Evolutionary conservation across 2,797 vertebrate genomes (phyloP).

Genomic region (Sphaeramia orbicularis): DNA sequence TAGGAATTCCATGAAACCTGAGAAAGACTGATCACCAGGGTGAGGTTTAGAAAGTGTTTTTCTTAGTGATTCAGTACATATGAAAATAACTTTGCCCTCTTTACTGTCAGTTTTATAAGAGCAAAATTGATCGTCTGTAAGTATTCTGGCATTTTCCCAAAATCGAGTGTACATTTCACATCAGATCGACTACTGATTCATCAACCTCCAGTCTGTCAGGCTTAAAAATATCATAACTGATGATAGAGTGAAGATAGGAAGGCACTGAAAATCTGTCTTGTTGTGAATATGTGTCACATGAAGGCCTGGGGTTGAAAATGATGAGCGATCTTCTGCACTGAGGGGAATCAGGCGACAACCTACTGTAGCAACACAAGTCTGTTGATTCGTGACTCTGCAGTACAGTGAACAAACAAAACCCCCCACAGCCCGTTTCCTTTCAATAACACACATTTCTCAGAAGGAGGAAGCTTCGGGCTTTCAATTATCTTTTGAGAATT

Average conservation of each 20-base stretch:
- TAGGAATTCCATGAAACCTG: constrained; percentile 73
- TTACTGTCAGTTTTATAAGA: constrained; percentile 22
- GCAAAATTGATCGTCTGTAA: constrained; percentile 25
- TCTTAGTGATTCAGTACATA: constrained; percentile 48
- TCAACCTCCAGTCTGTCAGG: constrained; percentile 27
- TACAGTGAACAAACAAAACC: constrained; percentile 43
- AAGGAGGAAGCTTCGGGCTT: constrained; percentile 69
- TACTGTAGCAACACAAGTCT: constrained; percentile 48
- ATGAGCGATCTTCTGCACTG: constrained; percentile 38
- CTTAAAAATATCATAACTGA: constrained; percentile 30
- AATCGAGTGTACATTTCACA: constrained; percentile 37
- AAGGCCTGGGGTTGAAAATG: constrained; percentile 37
- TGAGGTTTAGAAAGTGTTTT: constrained; percentile 65
- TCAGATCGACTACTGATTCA: constrained; percentile 43
- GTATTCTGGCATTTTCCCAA: constrained; percentile 30
- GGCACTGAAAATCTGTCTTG: constrained; percentile 24
- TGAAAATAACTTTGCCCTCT: constrained; percentile 42
- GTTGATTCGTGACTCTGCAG: constrained; percentile 47
- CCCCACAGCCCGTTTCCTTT: constrained; percentile 46
- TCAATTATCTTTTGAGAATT: constrained; percentile 52
- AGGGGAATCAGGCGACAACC: constrained; percentile 27
- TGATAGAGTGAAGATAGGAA: constrained; percentile 42
- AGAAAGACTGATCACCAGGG: constrained; percentile 60
- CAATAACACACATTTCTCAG: constrained; percentile 40
- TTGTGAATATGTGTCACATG: constrained; percentile 36